Conservation (phyloP, 1,140 invertebrate genomes). For the Cardiocondyla obscurior region DNA sequence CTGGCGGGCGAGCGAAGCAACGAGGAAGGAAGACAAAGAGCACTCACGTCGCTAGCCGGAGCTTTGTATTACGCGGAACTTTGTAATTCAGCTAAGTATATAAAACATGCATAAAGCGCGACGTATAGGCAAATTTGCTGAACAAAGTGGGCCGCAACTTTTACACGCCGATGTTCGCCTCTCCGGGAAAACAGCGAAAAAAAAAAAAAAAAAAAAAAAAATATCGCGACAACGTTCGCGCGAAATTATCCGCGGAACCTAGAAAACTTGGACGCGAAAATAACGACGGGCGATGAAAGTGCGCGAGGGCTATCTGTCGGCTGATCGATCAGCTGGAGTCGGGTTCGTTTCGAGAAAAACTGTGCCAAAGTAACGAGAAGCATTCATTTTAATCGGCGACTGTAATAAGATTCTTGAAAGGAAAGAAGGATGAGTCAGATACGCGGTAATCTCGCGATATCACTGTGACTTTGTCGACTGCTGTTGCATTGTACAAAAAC, state of each 20-base stretch:
- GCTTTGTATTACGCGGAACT: conserved; percentile 27
- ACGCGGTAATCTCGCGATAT: neutral
- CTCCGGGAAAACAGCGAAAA: neutral
- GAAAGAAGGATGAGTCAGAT: neutral
- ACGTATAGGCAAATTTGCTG: conserved; percentile 33
- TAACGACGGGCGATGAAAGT: neutral
- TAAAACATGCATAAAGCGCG: conserved; percentile 31
- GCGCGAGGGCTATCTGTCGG: neutral
- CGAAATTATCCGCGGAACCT: neutral
- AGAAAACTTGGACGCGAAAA: neutral
- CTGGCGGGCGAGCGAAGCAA: conserved; percentile 56
- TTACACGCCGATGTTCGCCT: conserved; percentile 3
- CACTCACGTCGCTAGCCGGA: neutral
- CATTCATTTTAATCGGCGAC: neutral
- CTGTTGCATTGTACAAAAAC: neutral
- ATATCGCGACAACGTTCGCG: neutral
- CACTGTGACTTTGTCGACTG: neutral
- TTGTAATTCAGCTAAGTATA: conserved; percentile 40
- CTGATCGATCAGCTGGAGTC: neutral
- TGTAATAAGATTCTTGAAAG: neutral
- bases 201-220: neutral
- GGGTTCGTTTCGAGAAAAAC: neutral
- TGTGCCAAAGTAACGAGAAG: neutral
- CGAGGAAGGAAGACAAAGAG: conserved; percentile 49
- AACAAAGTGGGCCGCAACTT: conserved; percentile 38